Evolutionary conservation across 92 coral and sea anemone species (phyloP).

Genomic region (Chrysogorgia sp.): DNA sequence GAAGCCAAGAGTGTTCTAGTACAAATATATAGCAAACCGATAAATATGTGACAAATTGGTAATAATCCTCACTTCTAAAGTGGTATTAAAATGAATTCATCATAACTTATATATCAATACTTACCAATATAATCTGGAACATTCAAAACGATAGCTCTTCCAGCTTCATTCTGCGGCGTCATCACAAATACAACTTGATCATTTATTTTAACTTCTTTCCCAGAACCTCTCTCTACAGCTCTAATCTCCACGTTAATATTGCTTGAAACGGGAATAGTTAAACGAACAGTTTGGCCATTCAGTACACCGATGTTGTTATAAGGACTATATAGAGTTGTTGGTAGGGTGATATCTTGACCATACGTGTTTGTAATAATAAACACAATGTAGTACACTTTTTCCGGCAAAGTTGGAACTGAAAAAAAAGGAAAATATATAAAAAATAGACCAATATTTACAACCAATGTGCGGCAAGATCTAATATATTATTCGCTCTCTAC

Average conservation of each 20-base stretch:
- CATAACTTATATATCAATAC: no score
- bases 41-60: no score
- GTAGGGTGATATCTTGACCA: slow-evolving; percentile 7
- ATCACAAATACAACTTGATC: slow-evolving; percentile 7
- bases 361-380: slow-evolving; percentile 40
- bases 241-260: background rate
- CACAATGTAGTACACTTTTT: slow-evolving; percentile 16
- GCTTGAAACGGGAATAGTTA: slow-evolving; percentile 6
- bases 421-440: background rate
- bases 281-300: slow-evolving; percentile 22
- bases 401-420: slow-evolving; percentile 30
- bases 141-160: background rate
- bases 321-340: slow-evolving; percentile 12
- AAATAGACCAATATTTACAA: no score
- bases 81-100: no score
- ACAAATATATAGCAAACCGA: no score
- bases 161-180: slow-evolving; percentile 2
- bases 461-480: no score
- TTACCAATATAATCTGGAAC: slow-evolving; percentile 8
- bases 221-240: slow-evolving; percentile 7
- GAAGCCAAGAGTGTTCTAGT: no score
- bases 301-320: slow-evolving; percentile 5
- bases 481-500: no score
- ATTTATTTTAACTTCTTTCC: slow-evolving; percentile 1
- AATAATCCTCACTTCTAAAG: no score